Conservation (phyloP, 2,888 invertebrate species). For the Syrista parreyssii region DNA sequence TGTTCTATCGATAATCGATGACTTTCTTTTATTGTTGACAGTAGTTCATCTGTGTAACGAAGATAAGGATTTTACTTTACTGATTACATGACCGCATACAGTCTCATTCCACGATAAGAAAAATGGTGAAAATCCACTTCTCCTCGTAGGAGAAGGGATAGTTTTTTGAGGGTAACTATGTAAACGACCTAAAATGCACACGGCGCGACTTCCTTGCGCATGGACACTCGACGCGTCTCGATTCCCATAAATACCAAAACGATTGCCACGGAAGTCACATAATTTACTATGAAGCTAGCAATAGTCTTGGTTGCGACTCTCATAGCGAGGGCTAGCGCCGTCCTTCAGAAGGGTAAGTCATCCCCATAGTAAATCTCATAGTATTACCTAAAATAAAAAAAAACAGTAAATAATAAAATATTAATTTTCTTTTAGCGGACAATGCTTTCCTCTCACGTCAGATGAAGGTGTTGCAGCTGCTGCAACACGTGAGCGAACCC, state of each 20-base stretch:
- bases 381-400: not conserved
- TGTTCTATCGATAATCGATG: not conserved
- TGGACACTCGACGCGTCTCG: not conserved
- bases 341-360: conserved; percentile 3
- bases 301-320: not conserved
- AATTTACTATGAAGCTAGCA: conserved; percentile 4
- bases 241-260: conserved; percentile 11
- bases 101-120: not conserved
- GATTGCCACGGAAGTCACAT: not conserved
- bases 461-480: conserved; percentile 68
- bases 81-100: not conserved
- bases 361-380: conserved; percentile 8
- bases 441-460: conserved; percentile 67
- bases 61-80: not conserved
- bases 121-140: not conserved
- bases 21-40: not conserved
- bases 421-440: conserved; percentile 61
- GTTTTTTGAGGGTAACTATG: not conserved
- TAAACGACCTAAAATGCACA: not conserved
- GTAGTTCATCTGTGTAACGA: not conserved
- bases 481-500: conserved; percentile 73
- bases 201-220: not conserved
- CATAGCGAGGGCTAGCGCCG: not conserved
- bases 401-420: not conserved
- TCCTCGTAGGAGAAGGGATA: not conserved